Evolutionary conservation across 2,888 invertebrate genomes (phyloP).

Genomic region (Trisateles emortualis): DNA sequence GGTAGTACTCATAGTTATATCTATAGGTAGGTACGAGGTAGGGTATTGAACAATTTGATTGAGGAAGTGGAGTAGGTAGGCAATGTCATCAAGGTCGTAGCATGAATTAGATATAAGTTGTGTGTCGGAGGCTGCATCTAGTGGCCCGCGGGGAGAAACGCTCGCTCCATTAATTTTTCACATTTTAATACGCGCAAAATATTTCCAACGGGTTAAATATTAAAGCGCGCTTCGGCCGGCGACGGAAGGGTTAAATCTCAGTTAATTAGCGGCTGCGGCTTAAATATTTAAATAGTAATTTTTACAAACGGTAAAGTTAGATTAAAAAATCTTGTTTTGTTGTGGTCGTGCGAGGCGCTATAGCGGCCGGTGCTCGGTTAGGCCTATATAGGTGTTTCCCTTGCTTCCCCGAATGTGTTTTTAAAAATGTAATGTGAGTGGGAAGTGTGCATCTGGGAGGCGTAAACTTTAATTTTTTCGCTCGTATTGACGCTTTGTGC

Average conservation of each 20-base stretch:
- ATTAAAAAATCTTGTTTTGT: constrained; percentile 84
- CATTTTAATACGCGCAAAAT: constrained; percentile 86
- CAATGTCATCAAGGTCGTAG: constrained; percentile 36
- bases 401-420: constrained; percentile 71
- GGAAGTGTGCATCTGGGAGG: constrained; percentile 76
- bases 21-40: not conserved
- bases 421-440: constrained; percentile 82
- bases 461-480: constrained; percentile 78
- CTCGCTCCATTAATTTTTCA: constrained; percentile 81
- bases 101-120: constrained; percentile 18
- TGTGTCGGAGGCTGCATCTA: constrained; percentile 31
- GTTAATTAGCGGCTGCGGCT: constrained; percentile 82
- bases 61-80: constrained; percentile 18
- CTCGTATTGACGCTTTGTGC: constrained; percentile 74
- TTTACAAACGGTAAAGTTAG: constrained; percentile 87
- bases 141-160: constrained; percentile 57
- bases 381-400: constrained; percentile 77
- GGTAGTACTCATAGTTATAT: not conserved
- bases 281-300: constrained; percentile 87
- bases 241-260: constrained; percentile 87
- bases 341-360: constrained; percentile 56
- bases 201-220: constrained; percentile 84
- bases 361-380: constrained; percentile 64
- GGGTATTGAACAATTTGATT: not conserved
- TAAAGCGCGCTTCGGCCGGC: constrained; percentile 80